These are phyloP conservation scores for Ashinkailepas kermadecensis DNA, from an alignment of 2,888 invertebrate genomes.

Conservation along the genomic window DNA sequence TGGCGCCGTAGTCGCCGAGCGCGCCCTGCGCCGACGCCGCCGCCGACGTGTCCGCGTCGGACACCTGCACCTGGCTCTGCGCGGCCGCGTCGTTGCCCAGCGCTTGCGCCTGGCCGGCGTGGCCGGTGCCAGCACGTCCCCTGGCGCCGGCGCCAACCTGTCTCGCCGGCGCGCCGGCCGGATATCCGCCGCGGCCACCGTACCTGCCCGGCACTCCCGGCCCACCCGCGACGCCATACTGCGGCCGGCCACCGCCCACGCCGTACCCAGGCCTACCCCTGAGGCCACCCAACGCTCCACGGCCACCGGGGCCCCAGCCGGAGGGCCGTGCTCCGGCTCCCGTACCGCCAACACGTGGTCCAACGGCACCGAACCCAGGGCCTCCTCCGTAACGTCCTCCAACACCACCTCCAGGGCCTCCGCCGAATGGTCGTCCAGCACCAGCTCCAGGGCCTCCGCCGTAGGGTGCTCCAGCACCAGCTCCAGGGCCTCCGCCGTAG, in stretches of 20 bases:
- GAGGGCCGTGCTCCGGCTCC: background rate
- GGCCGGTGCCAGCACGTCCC: too few species aligned
- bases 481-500: background rate
- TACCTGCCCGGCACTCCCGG: too few species aligned
- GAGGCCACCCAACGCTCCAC: background rate
- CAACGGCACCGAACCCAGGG: background rate
- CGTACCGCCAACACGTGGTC: background rate
- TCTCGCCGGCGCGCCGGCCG: too few species aligned
- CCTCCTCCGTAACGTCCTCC: background rate
- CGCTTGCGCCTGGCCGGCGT: slow-evolving; percentile 1
- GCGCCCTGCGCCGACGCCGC: background rate
- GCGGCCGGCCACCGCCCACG: too few species aligned
- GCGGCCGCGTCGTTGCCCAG: background rate
- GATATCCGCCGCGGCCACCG: too few species aligned
- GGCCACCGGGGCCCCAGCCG: background rate
- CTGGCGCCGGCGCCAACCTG: too few species aligned
- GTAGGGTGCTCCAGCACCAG: background rate
- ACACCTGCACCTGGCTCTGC: background rate
- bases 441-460: background rate
- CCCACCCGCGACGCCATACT: too few species aligned
- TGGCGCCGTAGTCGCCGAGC: background rate
- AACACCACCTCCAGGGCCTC: background rate
- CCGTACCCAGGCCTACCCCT: too few species aligned
- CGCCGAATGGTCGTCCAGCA: background rate
- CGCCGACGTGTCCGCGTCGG: background rate